Evolutionary conservation across 2,888 invertebrate species (phyloP).

Genomic region (Machimus rusticus): DNA sequence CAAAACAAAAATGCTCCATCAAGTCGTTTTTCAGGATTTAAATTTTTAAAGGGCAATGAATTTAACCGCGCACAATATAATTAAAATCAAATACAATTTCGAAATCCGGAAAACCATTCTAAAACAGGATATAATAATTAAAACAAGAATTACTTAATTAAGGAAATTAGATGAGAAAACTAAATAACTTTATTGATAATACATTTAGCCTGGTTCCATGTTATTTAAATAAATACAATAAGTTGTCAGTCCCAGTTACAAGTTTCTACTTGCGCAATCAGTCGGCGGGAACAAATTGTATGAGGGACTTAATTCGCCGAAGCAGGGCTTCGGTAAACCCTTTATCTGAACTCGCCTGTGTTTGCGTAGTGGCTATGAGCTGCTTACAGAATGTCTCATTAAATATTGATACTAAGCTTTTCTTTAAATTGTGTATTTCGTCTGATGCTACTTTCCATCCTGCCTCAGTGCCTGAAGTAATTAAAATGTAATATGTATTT

Average conservation of each 20-base stretch:
- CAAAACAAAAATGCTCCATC: too few relatives aligned
- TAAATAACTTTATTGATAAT: neutral
- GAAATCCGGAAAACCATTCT: too few relatives aligned
- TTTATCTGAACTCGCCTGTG: slow-evolving; percentile 71
- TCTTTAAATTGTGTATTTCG: slow-evolving; percentile 73
- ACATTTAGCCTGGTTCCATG: neutral
- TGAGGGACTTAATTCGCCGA: slow-evolving; percentile 79
- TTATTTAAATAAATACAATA: neutral
- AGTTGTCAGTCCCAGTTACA: neutral
- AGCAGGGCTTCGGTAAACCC: slow-evolving; percentile 77
- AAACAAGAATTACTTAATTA: neutral
- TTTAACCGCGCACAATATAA: too few relatives aligned
- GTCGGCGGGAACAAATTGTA: slow-evolving; percentile 77
- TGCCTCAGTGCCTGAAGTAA: slow-evolving; percentile 56
- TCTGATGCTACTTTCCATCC: slow-evolving; percentile 69
- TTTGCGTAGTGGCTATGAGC: slow-evolving; percentile 73
- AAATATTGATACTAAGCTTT: slow-evolving; percentile 75
- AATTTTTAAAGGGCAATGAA: too few relatives aligned
- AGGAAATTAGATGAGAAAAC: neutral
- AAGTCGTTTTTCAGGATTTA: too few relatives aligned
- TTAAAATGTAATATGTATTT: neutral
- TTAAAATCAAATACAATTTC: too few relatives aligned
- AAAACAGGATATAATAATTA: neutral
- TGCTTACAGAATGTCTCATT: slow-evolving; percentile 82
- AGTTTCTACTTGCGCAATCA: slow-evolving; percentile 48